Percentiles rank a stretch among this genome's conserved stretches.
phyloP scores from a whole-genome alignment of 2,888 invertebrate genomes.

The Horisme vitalbata region DNA sequence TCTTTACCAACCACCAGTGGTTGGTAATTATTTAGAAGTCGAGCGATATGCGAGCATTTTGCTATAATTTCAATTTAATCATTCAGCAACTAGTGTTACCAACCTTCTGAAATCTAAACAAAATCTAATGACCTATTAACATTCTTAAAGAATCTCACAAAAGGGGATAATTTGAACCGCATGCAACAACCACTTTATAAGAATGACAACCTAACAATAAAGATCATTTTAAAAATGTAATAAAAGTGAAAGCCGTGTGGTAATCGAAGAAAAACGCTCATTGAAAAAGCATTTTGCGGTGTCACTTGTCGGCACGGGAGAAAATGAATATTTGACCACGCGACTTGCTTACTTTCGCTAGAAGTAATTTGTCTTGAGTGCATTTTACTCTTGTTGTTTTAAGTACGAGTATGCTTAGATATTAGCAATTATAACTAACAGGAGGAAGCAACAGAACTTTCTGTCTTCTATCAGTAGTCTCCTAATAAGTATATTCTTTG shows the following conservation, averaged over 20 bases:
- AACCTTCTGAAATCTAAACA: too few relatives aligned
- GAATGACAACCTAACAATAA: slow-evolving; percentile 4
- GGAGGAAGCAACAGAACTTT: too few relatives aligned
- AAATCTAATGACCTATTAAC: too few relatives aligned
- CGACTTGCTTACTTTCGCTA: slow-evolving; percentile 38
- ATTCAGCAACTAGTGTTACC: too few relatives aligned
- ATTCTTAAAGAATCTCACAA: background rate
- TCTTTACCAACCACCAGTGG: too few relatives aligned
- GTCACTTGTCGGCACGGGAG: slow-evolving; percentile 38
- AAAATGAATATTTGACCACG: slow-evolving; percentile 39
- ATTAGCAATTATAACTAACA: too few relatives aligned
- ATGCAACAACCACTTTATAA: background rate
- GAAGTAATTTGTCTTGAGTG: slow-evolving; percentile 4
- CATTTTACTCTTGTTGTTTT: slow-evolving; percentile 2
- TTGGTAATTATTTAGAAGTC: too few relatives aligned
- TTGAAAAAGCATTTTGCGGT: slow-evolving; percentile 51
- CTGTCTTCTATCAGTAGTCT: too few relatives aligned
- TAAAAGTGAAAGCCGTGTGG: slow-evolving; percentile 52
- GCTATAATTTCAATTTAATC: too few relatives aligned
- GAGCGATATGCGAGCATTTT: too few relatives aligned
- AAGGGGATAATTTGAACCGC: background rate
- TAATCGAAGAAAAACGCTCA: slow-evolving; percentile 42
- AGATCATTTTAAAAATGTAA: slow-evolving; percentile 24
- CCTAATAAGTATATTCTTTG: too few relatives aligned
- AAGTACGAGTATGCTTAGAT: background rate